A percentile compares a stretch with the other conserved stretches of the same genome.
phyloP scores from a whole-genome alignment of 2,113 vertebrate species.

The Saguinus midas region DNA sequence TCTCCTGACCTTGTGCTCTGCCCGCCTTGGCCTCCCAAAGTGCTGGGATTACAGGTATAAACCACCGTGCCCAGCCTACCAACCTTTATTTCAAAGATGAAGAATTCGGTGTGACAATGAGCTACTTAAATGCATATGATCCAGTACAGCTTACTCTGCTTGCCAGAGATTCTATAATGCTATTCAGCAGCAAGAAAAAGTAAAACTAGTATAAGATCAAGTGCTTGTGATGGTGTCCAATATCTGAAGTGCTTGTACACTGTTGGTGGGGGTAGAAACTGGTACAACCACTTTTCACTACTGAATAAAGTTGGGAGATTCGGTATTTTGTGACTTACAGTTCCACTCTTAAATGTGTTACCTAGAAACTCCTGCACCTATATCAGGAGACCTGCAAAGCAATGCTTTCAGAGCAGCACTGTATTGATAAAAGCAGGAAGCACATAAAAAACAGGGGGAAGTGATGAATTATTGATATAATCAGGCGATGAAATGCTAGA shows the following conservation, averaged over 20 bases:
- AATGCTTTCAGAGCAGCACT: background rate
- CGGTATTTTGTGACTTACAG: background rate
- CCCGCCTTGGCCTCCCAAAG: too few relatives aligned
- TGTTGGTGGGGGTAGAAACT: background rate
- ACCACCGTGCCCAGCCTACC: background rate
- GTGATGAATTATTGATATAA: background rate
- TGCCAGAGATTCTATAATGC: background rate
- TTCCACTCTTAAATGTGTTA: background rate
- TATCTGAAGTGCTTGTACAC: background rate
- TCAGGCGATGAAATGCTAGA: background rate
- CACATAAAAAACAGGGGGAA: background rate
- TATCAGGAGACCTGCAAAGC: background rate
- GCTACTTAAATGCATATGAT: accelerated
- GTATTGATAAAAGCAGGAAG: background rate
- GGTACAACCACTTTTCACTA: background rate
- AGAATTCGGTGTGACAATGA: background rate
- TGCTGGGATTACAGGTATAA: too few relatives aligned
- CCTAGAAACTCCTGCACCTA: background rate
- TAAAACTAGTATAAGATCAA: too few relatives aligned
- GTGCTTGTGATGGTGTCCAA: background rate
- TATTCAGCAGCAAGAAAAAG: background rate
- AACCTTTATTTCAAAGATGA: background rate
- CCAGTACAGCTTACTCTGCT: background rate
- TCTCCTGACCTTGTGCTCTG: too few relatives aligned
- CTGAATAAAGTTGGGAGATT: background rate